Base-by-base conservation (phyloP, 2,113 vertebrate genomes). In the Motacilla alba region DNA sequence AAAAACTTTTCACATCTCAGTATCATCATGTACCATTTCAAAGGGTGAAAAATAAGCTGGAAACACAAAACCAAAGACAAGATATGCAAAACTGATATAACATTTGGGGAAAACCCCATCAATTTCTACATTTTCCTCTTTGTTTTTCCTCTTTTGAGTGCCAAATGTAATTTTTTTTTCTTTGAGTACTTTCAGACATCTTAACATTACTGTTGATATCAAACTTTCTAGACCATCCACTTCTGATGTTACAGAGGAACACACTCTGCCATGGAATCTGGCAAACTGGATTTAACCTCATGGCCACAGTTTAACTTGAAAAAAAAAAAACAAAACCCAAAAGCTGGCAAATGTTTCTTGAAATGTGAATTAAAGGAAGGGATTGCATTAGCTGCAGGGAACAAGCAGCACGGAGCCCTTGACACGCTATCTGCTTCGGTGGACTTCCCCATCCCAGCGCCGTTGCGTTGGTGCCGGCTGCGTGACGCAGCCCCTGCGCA, bases 241-340 rank as follows among this genome's bases (percentile, higher is more conserved):
- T 59, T 19, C 24, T 55, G 13, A 16, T 1, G 1, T 27, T 50
- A 43, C 3, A 68, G n/a, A 70, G 26, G 31, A 79, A 55, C 9
- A 9, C 0, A 3, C 0, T 0, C 28, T 74, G 14, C 47, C 30
- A 0, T 0, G 26, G 28, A 81, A 67, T 31, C 12, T 23, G 56
- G 39, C 39, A 77, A 80, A 22, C 5, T 47, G 35, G 64, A 77
- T 86, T 85, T 67, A 82, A 77, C 21, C 43, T 55, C 0, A 1
- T 15, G 35, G 14, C 1, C 11, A 3, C 18, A 63, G 59, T 86
- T 87, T 17, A 83, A n/a, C 59, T 24, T 4, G 19, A 5, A 28
- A 11, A 16, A 27, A 43, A 19, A 15, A 5, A 11, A 5, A 11
- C 20, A 13, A 27, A 16, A 28, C 9, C 6, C 6, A n/a, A 27